phyloP scores from a whole-genome alignment of 2,113 vertebrate genomes.

The Ptilorrhoa leucosticta region DNA sequence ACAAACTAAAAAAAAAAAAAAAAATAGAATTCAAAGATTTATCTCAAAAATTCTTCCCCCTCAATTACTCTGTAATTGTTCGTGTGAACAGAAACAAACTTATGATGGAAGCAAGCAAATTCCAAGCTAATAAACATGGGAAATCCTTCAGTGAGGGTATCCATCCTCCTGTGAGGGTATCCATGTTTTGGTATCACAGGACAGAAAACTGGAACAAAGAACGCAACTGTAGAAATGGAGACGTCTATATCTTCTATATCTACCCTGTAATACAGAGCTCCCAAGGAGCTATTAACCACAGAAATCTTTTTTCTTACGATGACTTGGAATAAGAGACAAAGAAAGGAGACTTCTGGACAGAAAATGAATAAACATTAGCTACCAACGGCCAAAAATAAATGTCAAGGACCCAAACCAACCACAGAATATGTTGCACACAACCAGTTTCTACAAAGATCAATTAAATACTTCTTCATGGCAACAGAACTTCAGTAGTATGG shows the following conservation, averaged over 20 bases:
- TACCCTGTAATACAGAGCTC: background rate
- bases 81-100: background rate
- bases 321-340: background rate
- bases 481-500: rapidly evolving
- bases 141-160: background rate
- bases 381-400: background rate
- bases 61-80: background rate
- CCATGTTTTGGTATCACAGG: background rate
- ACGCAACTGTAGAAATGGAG: background rate
- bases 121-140: background rate
- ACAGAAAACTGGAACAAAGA: background rate
- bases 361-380: background rate
- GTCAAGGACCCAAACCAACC: background rate
- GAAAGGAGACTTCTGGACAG: background rate
- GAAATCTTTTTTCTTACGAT: rapidly evolving
- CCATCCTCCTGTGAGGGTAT: background rate
- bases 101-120: background rate
- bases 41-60: background rate
- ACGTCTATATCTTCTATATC: background rate
- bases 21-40: background rate
- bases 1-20: background rate
- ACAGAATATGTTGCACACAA: rapidly evolving
- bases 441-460: background rate
- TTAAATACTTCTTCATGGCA: background rate
- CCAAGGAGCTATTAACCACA: background rate